Evolutionary conservation across 1,140 invertebrate species (phyloP).

Genomic region (Drosophila repleta): DNA sequence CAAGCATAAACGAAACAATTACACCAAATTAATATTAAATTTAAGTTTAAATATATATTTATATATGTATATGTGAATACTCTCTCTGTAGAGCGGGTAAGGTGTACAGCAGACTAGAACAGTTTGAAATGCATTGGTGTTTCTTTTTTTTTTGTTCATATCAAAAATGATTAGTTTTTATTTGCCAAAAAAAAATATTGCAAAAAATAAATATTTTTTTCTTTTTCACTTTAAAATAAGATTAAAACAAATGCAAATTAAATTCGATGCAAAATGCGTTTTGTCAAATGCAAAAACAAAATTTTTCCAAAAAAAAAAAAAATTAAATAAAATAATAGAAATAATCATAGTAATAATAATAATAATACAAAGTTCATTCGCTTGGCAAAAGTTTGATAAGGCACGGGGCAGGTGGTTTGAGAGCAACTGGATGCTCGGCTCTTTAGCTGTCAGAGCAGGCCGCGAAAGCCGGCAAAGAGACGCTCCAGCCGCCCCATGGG

Average conservation of each 20-base stretch:
- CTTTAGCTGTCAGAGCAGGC: constrained; percentile 48
- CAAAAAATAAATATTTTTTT: constrained; percentile 46
- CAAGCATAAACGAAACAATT: constrained; percentile 63
- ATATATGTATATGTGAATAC: constrained; percentile 23
- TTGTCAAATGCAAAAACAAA: constrained; percentile 81
- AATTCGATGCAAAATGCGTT: constrained; percentile 75
- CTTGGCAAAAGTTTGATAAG: constrained; percentile 41
- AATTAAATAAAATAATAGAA: constrained; percentile 44
- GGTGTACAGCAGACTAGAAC: constrained; percentile 52
- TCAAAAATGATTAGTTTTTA: constrained; percentile 58
- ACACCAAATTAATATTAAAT: constrained; percentile 63
- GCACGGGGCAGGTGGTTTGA: constrained; percentile 38
- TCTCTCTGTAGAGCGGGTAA: constrained; percentile 18
- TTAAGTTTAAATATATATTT: constrained; percentile 15
- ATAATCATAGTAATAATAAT: constrained; percentile 18
- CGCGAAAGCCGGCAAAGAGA: constrained; percentile 64
- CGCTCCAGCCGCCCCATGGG: constrained; percentile 63
- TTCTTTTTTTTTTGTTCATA: constrained; percentile 63
- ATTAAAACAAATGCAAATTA: constrained; percentile 56
- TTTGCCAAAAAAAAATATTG: constrained; percentile 66
- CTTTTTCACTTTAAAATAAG: constrained; percentile 50
- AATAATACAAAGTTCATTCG: constrained; percentile 53
- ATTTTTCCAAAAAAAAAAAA: constrained; percentile 46
- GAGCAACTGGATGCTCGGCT: constrained; percentile 23
- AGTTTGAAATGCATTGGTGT: constrained; percentile 66